Percentiles rank a stretch among this genome's conserved stretches.
phyloP scores from a whole-genome alignment of 2,797 vertebrate genomes.

The Rhinichthys osculus region DNA sequence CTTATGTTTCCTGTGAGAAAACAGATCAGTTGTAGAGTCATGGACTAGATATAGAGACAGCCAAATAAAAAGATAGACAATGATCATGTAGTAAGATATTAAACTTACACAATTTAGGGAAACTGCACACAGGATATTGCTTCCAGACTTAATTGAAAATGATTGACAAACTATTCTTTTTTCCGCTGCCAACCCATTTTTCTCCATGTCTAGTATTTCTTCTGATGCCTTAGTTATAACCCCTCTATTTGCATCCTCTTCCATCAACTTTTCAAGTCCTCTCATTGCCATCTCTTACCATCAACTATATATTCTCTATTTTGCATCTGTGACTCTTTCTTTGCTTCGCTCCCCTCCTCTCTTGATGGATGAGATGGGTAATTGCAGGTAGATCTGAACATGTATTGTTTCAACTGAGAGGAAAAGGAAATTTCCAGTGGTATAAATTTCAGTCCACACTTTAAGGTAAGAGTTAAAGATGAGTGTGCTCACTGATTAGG shows the following conservation, averaged over 20 bases:
- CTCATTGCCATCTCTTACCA: constrained; percentile 2
- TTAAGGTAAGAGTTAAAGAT: constrained; percentile 79
- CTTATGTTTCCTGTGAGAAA: not conserved
- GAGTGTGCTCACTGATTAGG: constrained; percentile 79
- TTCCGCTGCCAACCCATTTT: not conserved
- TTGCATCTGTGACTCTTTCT: constrained; percentile 7
- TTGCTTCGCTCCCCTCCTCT: constrained; percentile 15
- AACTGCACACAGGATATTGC: constrained; percentile 9
- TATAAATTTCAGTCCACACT: constrained; percentile 68
- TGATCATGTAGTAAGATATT: not conserved
- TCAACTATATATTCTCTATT: not conserved
- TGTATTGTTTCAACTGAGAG: constrained; percentile 61
- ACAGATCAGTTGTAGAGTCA: not conserved
- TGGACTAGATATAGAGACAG: not conserved
- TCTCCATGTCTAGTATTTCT: not conserved
- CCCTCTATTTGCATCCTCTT: constrained; percentile 2
- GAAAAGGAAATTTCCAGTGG: constrained; percentile 64
- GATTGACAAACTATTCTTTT: not conserved
- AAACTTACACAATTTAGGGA: not conserved
- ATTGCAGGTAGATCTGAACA: constrained; percentile 61
- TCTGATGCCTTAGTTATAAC: constrained; percentile 14
- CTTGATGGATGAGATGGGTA: constrained; percentile 62
- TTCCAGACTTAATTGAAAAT: constrained; percentile 8
- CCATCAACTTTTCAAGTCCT: constrained; percentile 5
- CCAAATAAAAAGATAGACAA: constrained; percentile 6